phyloP scores from a whole-genome alignment of 2,888 invertebrate species.

The Lymantria monacha region DNA sequence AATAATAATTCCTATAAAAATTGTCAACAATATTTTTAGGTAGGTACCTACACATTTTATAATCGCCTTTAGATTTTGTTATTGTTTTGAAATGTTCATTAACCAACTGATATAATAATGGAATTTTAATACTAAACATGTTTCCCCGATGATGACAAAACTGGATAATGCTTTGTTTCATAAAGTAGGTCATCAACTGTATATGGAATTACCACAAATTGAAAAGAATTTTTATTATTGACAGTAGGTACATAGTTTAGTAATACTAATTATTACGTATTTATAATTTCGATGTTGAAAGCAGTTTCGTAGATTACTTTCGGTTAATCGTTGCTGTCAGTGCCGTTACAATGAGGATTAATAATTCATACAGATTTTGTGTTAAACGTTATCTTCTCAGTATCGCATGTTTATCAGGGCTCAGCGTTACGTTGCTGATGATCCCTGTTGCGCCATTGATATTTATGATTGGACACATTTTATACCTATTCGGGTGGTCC shows the following conservation, averaged over 20 bases:
- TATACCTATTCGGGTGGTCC: conserved; percentile 64
- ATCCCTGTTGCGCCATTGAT: conserved; percentile 68
- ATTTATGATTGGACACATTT: conserved; percentile 61
- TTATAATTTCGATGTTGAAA: conserved; percentile 15
- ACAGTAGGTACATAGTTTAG: too few relatives aligned
- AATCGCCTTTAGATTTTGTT: too few relatives aligned
- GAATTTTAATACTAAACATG: too few relatives aligned
- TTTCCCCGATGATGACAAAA: conserved; percentile 43
- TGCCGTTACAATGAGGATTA: conserved; percentile 39
- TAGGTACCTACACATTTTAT: too few relatives aligned
- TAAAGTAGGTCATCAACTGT: conserved; percentile 61
- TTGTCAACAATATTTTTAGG: too few relatives aligned
- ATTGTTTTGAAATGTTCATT: too few relatives aligned
- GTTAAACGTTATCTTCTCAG: conserved; percentile 34
- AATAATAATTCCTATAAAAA: too few relatives aligned
- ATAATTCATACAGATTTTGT: conserved; percentile 46
- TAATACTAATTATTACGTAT: not conserved
- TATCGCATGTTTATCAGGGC: conserved; percentile 59
- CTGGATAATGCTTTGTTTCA: conserved; percentile 58
- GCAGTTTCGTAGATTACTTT: conserved; percentile 12
- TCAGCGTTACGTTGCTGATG: conserved; percentile 51
- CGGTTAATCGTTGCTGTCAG: conserved; percentile 15
- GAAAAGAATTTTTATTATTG: conserved; percentile 36
- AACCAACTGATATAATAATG: too few relatives aligned
- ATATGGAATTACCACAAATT: conserved; percentile 57